These are phyloP conservation scores for Cariama cristata DNA, from an alignment of 2,113 vertebrate genomes.

Conservation along the genomic window DNA sequence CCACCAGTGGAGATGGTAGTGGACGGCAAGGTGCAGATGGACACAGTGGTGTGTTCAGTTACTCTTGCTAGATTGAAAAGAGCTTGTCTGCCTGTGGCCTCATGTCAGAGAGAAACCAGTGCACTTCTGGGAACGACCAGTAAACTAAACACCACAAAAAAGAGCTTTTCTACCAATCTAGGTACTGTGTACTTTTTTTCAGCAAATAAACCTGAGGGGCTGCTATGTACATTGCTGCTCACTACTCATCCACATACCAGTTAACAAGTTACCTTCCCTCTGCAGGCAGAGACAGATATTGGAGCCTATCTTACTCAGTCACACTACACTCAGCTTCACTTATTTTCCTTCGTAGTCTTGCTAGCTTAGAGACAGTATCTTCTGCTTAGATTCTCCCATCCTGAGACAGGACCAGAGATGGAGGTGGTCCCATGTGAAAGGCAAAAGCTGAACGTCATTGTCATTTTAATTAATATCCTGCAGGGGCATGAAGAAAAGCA, in stretches of 20 bases:
- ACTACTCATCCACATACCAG: neutral
- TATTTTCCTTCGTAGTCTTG: neutral
- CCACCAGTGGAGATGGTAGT: neutral
- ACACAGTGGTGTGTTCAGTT: neutral
- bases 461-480: conserved; percentile 62
- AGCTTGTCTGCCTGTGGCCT: neutral
- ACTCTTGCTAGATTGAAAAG: neutral
- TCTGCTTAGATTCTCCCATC: neutral
- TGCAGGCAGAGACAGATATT: neutral
- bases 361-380: neutral
- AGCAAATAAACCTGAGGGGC: neutral
- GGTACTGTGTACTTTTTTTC: neutral
- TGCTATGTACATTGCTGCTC: neutral
- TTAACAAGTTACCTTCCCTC: neutral
- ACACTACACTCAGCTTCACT: neutral
- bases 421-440: conserved; percentile 31
- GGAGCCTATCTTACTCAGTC: neutral
- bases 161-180: neutral
- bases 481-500: conserved; percentile 24
- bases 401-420: neutral
- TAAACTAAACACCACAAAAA: neutral
- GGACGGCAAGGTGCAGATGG: neutral
- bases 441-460: conserved; percentile 41
- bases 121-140: neutral
- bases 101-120: neutral